Evolutionary conservation across 2,888 invertebrate species (phyloP).

Genomic region (Mechanitis messenoides): DNA sequence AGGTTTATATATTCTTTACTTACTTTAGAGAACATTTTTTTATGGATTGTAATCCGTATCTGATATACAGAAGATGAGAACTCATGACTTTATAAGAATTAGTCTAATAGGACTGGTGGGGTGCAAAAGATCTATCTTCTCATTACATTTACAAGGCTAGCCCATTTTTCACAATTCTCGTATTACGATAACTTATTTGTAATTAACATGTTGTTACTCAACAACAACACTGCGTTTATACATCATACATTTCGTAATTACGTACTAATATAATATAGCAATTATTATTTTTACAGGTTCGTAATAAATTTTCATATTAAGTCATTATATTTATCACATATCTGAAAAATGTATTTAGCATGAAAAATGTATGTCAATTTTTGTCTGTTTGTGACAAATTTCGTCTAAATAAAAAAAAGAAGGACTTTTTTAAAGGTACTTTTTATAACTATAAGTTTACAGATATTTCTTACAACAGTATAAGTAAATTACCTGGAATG

Average conservation of each 20-base stretch:
- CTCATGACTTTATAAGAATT: slow-evolving; percentile 70
- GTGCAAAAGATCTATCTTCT: slow-evolving; percentile 53
- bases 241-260: slow-evolving; percentile 54
- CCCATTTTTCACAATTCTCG: slow-evolving; percentile 66
- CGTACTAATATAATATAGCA: slow-evolving; percentile 36
- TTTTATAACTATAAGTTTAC: no score
- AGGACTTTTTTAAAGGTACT: no score
- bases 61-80: slow-evolving; percentile 62
- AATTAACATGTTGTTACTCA: slow-evolving; percentile 62
- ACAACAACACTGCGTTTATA: slow-evolving; percentile 52
- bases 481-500: background rate
- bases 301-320: slow-evolving; percentile 18
- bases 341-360: no score
- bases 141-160: slow-evolving; percentile 58
- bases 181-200: slow-evolving; percentile 46
- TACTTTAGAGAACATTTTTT: slow-evolving; percentile 71
- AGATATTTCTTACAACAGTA: no score
- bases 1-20: slow-evolving; percentile 34
- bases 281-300: slow-evolving; percentile 37
- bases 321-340: no score
- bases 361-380: background rate
- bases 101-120: slow-evolving; percentile 58
- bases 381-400: no score
- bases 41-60: slow-evolving; percentile 61
- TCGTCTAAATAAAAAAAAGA: no score